Percentiles rank a stretch among this genome's conserved stretches.
These are phyloP conservation scores for Dicerorhinus sumatrensis DNA, from an alignment of 2,113 vertebrate genomes.

Conservation along the genomic window DNA sequence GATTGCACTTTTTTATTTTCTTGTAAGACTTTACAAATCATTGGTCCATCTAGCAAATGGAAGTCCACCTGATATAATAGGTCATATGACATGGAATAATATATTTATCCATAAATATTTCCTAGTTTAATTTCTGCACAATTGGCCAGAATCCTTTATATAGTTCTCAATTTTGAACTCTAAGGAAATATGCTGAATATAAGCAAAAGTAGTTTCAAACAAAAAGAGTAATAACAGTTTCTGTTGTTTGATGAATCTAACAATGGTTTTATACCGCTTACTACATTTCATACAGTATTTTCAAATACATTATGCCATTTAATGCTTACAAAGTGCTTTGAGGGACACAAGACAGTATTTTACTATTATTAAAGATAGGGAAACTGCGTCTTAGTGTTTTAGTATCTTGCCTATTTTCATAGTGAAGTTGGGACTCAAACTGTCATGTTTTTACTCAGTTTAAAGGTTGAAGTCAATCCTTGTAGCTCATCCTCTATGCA, in stretches of 20 bases:
- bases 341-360: neutral
- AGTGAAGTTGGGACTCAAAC: neutral
- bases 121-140: neutral
- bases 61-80: neutral
- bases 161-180: neutral
- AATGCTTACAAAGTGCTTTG: neutral
- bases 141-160: neutral
- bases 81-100: neutral
- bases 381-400: neutral
- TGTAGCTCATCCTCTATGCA: neutral
- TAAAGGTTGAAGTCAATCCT: neutral
- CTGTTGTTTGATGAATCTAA: neutral
- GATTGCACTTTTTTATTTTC: neutral
- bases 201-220: neutral
- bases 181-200: neutral
- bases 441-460: neutral
- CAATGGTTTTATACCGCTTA: neutral
- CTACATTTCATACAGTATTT: neutral
- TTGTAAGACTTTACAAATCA: neutral
- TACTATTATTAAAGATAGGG: neutral
- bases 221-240: neutral
- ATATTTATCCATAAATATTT: neutral
- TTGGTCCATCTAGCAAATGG: neutral
- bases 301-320: neutral
- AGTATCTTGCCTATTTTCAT: neutral